These are phyloP conservation scores for Lasioglossum albipes DNA, from an alignment of 1,140 invertebrate species.

Conservation along the genomic window DNA sequence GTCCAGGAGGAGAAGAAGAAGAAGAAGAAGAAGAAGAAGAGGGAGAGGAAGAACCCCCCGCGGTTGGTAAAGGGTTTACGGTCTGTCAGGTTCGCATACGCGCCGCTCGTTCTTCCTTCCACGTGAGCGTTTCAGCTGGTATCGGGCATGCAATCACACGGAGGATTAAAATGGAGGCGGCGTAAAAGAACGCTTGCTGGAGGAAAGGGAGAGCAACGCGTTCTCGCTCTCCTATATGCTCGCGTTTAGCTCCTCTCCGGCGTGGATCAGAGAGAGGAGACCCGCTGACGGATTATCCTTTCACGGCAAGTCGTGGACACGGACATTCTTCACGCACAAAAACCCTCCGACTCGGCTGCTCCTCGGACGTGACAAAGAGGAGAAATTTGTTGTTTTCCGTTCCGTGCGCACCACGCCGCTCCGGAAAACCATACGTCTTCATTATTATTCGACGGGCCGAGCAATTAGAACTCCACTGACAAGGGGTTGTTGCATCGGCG, in stretches of 20 bases:
- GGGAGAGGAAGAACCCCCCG: slow-evolving; percentile 66
- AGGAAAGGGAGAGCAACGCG: slow-evolving; percentile 50
- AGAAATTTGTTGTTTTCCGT: slow-evolving; percentile 40
- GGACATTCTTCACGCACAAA: slow-evolving; percentile 49
- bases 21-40: slow-evolving; percentile 28
- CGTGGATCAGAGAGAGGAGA: slow-evolving; percentile 46
- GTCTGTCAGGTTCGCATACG: slow-evolving; percentile 70
- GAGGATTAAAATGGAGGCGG: slow-evolving; percentile 75
- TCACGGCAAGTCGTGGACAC: slow-evolving; percentile 43
- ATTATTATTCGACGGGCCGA: not conserved
- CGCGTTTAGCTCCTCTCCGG: slow-evolving; percentile 72
- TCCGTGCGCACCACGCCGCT: not conserved
- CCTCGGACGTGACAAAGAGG: slow-evolving; percentile 34
- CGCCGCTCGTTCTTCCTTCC: slow-evolving; percentile 74
- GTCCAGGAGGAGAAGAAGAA: not conserved
- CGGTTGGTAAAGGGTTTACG: slow-evolving; percentile 77
- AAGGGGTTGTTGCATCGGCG: no score
- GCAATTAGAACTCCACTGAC: not conserved
- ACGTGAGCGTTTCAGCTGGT: slow-evolving; percentile 75
- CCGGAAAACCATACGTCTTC: slow-evolving; percentile 15
- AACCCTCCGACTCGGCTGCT: slow-evolving; percentile 21
- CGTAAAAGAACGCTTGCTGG: slow-evolving; percentile 54
- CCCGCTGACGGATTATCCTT: slow-evolving; percentile 73
- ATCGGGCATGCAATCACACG: slow-evolving; percentile 77
- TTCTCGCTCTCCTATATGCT: slow-evolving; percentile 61